phyloP scores from a whole-genome alignment of 2,888 invertebrate species.

The Lagria hirta region DNA sequence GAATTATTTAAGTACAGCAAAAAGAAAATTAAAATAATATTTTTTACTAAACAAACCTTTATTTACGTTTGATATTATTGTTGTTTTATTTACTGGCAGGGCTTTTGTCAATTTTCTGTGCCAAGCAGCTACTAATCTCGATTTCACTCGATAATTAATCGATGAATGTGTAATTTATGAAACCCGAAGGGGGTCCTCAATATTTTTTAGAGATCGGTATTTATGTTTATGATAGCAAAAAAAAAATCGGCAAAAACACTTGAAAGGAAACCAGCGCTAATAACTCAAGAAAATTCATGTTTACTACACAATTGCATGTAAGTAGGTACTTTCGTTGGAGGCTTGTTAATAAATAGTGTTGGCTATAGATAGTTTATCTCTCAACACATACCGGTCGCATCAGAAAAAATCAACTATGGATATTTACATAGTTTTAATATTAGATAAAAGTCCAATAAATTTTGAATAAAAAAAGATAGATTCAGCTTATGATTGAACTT shows the following conservation, averaged over 20 bases:
- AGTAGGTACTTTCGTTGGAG: slow-evolving; percentile 39
- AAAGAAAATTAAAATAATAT: too few species aligned
- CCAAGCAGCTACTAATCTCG: slow-evolving; percentile 21
- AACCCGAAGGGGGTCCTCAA: slow-evolving; percentile 24
- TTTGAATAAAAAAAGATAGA: slow-evolving; percentile 2
- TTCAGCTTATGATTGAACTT: slow-evolving; percentile 6
- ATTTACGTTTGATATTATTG: too few species aligned
- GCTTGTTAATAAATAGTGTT: slow-evolving; percentile 39
- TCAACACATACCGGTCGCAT: slow-evolving; percentile 24
- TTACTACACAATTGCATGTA: slow-evolving; percentile 49
- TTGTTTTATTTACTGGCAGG: too few species aligned
- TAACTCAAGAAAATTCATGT: slow-evolving; percentile 46
- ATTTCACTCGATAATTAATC: slow-evolving; percentile 20
- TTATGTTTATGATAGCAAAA: slow-evolving; percentile 39
- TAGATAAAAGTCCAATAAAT: slow-evolving; percentile 28
- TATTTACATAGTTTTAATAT: slow-evolving; percentile 27
- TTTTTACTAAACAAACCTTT: too few species aligned
- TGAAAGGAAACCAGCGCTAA: slow-evolving; percentile 40
- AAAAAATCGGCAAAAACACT: slow-evolving; percentile 42
- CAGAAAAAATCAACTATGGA: slow-evolving; percentile 18
- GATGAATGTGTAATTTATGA: slow-evolving; percentile 16
- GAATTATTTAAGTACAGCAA: too few species aligned
- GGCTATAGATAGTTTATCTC: slow-evolving; percentile 31
- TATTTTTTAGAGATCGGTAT: slow-evolving; percentile 31
- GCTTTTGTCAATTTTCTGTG: too few species aligned